Evolutionary conservation across 2,888 invertebrate species (phyloP), one percentile per base, ranked within the genome.

Genomic region (Ormyrus thymus): DNA sequence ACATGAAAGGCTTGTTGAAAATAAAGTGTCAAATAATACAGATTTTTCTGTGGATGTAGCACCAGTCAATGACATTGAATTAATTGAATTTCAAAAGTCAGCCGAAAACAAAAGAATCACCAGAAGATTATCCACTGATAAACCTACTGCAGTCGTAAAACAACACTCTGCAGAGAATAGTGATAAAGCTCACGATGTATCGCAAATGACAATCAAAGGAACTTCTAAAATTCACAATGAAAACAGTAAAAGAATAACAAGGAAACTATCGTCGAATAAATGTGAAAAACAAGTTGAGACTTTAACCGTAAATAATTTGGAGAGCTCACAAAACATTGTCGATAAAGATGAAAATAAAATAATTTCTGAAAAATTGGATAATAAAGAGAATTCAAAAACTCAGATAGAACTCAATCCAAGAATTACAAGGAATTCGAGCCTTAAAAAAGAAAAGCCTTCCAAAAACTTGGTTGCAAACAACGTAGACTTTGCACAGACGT

Each of bases 321-420:
- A 72, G 13, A 46, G 61, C 15, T 9, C n/a, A 6, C 66, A 61
- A 64, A 76, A 56, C 48, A 13, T 48, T 6, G 13, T 46, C 6
- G 48, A 72, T 3, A 48, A n/a, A 46, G 10, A 46, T 29, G 10
- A 46, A 11, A 62, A 69, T 69, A 29, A 78, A 50, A 74, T 70
- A 8, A 7, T 73, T 43, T 79, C 71, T n/a, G 61, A 71, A 71
- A 75, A 8, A 50, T 43, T 79, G 8, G 59, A 79, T 71, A 70
- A 79, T 50, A 79, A 79, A 59, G 79, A 79, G 51, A 79, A 80
- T 80, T 71, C 74, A 7, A 74, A 74, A 77, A 62, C 9, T 55
- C 55, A 73, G 58, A 71, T 70, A 9, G 74, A 71, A 10, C 48
- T 61, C 1, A 73, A 73, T n/a, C 4, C 58, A 62, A 72, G 53